Conservation (phyloP, 2,888 invertebrate genomes). For the Parnassius apollo region DNA sequence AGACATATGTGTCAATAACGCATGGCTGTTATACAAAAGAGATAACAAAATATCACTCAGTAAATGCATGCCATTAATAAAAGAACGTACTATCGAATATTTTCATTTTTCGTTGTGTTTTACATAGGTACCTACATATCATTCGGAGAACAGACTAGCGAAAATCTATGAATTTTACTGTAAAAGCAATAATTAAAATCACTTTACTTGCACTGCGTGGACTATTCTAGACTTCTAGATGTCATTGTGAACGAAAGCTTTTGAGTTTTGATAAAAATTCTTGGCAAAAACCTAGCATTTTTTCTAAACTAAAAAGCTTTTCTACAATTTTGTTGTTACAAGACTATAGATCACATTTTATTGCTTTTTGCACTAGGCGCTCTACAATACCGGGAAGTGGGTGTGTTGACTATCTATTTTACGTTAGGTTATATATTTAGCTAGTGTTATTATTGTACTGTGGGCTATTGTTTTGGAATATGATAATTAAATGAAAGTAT, state of each 20-base stretch:
- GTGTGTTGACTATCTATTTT: slow-evolving; percentile 20
- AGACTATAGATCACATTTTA: slow-evolving; percentile 27
- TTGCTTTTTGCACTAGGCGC: slow-evolving; percentile 27
- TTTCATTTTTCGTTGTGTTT: too few species aligned
- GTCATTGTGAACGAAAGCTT: slow-evolving; percentile 11
- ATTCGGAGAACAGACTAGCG: too few species aligned
- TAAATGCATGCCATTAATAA: too few species aligned
- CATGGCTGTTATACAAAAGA: too few species aligned
- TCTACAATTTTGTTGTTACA: slow-evolving; percentile 23
- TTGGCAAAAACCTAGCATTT: slow-evolving; percentile 15
- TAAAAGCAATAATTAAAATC: neutral
- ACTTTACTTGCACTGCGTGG: neutral
- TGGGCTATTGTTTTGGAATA: slow-evolving; percentile 3
- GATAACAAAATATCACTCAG: too few species aligned
- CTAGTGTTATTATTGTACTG: neutral
- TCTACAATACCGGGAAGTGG: slow-evolving; percentile 23
- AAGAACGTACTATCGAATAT: too few species aligned
- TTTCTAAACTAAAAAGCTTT: slow-evolving; percentile 15
- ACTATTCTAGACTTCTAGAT: slow-evolving; percentile 8
- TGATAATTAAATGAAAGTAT: neutral
- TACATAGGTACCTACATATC: too few species aligned
- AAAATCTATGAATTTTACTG: too few species aligned
- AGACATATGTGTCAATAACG: too few species aligned
- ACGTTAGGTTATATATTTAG: too few species aligned
- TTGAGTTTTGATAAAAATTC: slow-evolving; percentile 4